Percentiles rank a stretch among this genome's conserved stretches.
Conservation (phyloP, 2,888 invertebrate species). For the Meteorus cinctellus region DNA sequence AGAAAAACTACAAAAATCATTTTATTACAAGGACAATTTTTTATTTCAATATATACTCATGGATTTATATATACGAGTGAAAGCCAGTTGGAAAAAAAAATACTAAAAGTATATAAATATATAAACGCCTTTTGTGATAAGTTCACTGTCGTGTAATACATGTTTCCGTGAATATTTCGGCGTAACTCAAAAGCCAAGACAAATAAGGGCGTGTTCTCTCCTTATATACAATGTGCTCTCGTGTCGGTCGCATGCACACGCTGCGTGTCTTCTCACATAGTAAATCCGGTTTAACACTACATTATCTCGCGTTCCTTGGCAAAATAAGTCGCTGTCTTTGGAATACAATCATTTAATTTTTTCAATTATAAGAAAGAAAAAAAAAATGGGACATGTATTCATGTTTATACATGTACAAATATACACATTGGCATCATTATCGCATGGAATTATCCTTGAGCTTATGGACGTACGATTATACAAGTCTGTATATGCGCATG, state of each 20-base stretch:
- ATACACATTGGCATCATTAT: constrained; percentile 21
- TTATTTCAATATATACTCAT: background rate
- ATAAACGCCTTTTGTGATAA: constrained; percentile 14
- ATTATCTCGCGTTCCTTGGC: background rate
- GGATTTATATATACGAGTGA: background rate
- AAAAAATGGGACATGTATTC: background rate
- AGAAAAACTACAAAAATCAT: background rate
- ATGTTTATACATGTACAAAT: constrained; percentile 1
- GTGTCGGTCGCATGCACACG: background rate
- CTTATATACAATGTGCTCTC: background rate
- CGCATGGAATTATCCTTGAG: constrained; percentile 22
- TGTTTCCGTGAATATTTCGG: constrained; percentile 71
- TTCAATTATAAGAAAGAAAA: constrained; percentile 2
- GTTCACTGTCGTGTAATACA: constrained; percentile 52
- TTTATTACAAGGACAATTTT: constrained; percentile 13
- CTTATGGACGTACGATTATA: constrained; percentile 19
- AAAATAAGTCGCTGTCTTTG: background rate
- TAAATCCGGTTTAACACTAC: constrained; percentile 7
- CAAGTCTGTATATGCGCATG: background rate
- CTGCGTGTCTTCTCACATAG: constrained; percentile 3
- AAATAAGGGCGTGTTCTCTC: constrained; percentile 70
- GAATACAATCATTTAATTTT: background rate
- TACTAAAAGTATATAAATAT: background rate
- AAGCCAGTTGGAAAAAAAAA: background rate
- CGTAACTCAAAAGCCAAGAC: constrained; percentile 71